Conservation (phyloP, 2,888 invertebrate species). For the Hirtodrosophila alboralis region DNA sequence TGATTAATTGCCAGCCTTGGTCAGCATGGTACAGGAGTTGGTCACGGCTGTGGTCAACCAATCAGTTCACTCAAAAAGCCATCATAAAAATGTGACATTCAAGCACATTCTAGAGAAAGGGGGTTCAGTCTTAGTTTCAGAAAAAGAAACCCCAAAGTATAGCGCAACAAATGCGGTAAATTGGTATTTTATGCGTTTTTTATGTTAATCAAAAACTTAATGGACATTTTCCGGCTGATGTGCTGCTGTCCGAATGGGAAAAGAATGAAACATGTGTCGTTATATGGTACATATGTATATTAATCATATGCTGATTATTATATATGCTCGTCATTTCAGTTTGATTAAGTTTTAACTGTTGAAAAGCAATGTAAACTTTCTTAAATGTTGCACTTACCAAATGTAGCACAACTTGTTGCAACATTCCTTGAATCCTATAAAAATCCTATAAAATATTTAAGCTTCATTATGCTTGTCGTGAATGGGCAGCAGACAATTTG, state of each 20-base stretch:
- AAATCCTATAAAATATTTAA: too few species aligned
- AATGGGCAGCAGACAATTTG: too few species aligned
- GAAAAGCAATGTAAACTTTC: too few species aligned
- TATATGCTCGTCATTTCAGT: too few species aligned
- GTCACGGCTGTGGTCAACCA: slow-evolving; percentile 37
- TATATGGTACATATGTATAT: too few species aligned
- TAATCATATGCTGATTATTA: slow-evolving; percentile 39
- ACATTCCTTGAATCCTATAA: too few species aligned
- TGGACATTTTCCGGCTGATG: slow-evolving; percentile 41
- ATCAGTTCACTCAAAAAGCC: slow-evolving; percentile 60
- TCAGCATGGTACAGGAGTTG: slow-evolving; percentile 2
- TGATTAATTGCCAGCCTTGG: slow-evolving; percentile 54
- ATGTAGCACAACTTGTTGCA: too few species aligned
- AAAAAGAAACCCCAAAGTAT: slow-evolving; percentile 15
- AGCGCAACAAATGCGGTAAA: slow-evolving; percentile 81
- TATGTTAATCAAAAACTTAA: slow-evolving; percentile 73
- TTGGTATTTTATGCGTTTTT: slow-evolving; percentile 81
- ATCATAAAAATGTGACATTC: slow-evolving; percentile 69
- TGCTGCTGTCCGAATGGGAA: slow-evolving; percentile 19
- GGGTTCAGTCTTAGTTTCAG: not conserved
- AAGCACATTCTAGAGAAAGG: slow-evolving; percentile 4
- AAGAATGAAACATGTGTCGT: slow-evolving; percentile 34
- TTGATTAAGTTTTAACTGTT: too few species aligned
- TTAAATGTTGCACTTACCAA: too few species aligned
- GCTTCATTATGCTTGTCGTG: too few species aligned